Evolutionary conservation across 2,797 vertebrate genomes (phyloP), one percentile per base, ranked within the genome.

Genomic region (Lacerta agilis): DNA sequence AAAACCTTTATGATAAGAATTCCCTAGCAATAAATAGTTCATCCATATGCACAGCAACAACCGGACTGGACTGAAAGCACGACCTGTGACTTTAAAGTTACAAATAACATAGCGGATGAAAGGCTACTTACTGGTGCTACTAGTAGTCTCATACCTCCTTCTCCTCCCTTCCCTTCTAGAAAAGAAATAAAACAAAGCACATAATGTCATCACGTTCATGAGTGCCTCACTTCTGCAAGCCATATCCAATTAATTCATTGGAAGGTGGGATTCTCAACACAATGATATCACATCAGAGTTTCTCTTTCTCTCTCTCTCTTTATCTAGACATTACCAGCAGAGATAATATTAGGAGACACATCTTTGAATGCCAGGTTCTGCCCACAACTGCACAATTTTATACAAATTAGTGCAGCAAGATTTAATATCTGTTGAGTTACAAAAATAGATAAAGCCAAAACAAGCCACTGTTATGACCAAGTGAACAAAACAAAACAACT

Each of bases 401-500:
- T 23, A 49, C 10, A 58, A 25, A 25, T 23, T 64, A 36, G 17
- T 38, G 6, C 20, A 43, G 3, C 23, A 58, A 79, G 41, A 58
- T 69, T 69, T n/a, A 55, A 38, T 15, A 49, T 76, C 11, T 78
- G 29, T 66, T 27, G 36, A 83, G 49, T 78, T 82, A 8, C 9
- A 43, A 71, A 79, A 88, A 86, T 43, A 72, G 55, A 15, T 25
- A 83, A 77, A 83, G 4, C 11, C 17, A 17, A 77, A 87, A 83
- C 41, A 76, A 83, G 33, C 9, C 13, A 82, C 20, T 58, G 49
- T 72, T 61, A 83, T 71, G 23, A 11, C 61, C 1, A 71, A 55
- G 69, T 33, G 78, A 83, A 83, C 20, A 49, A 69, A 64, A 11
- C 72, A 73, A 84, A 33, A 33, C 10, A 86, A 84, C 20, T 79